Evolutionary conservation across 2,888 invertebrate species (phyloP).

Genomic region (Trachelus tabidus): DNA sequence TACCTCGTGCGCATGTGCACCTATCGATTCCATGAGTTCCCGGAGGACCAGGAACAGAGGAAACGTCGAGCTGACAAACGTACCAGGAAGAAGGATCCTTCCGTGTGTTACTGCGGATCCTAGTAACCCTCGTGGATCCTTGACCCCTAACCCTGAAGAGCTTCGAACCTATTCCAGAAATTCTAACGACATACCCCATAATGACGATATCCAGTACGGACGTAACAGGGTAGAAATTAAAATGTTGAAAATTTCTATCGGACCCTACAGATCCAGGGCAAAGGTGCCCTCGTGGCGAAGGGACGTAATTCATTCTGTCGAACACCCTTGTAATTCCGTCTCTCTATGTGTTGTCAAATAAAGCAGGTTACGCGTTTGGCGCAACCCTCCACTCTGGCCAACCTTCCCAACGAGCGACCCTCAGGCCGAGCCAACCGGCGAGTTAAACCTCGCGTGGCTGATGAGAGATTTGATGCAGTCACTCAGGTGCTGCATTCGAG

Average conservation of each 20-base stretch:
- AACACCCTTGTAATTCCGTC: neutral
- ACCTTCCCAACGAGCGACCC: constrained; percentile 11
- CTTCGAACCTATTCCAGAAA: neutral
- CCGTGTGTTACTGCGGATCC: neutral
- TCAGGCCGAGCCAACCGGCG: constrained; percentile 16
- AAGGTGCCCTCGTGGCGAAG: neutral
- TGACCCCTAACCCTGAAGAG: neutral
- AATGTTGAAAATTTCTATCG: neutral
- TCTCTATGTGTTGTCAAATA: constrained; percentile 17
- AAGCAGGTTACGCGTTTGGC: constrained; percentile 29
- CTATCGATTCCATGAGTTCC: constrained; percentile 59
- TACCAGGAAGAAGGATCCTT: neutral
- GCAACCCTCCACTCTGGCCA: constrained; percentile 15
- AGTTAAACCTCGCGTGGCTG: constrained; percentile 26
- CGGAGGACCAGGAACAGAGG: constrained; percentile 45
- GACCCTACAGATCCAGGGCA: neutral
- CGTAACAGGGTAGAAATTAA: neutral
- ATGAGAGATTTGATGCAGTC: constrained; percentile 44
- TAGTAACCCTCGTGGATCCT: neutral
- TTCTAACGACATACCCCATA: too few relatives aligned
- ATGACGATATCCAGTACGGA: neutral
- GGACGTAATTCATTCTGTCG: neutral
- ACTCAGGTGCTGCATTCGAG: constrained; percentile 45
- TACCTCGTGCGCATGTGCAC: constrained; percentile 56
- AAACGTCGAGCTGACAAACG: constrained; percentile 12